A percentile compares a stretch with the other conserved stretches of the same genome.
Conservation (phyloP, 1,140 invertebrate species). For the Pogonomyrmex californicus region DNA sequence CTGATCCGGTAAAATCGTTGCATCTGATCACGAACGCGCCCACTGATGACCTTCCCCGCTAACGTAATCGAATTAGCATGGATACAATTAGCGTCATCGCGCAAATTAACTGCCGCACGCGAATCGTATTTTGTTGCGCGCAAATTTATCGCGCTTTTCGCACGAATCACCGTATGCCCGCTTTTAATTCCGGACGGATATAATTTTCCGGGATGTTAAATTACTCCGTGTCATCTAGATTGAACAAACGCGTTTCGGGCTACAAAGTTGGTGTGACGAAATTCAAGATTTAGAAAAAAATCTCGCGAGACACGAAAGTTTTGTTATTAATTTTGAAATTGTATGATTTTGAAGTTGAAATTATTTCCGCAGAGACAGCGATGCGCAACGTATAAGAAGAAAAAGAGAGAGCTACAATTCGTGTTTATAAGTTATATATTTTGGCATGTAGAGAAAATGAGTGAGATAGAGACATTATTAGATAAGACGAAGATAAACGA, state of each 20-base stretch:
- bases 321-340: neutral
- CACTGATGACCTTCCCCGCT: slow-evolving; percentile 34
- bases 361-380: neutral
- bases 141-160: slow-evolving; percentile 37
- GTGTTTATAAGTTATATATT: neutral
- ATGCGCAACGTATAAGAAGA: neutral
- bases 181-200: slow-evolving; percentile 23
- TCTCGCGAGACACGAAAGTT: neutral
- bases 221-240: neutral
- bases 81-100: slow-evolving; percentile 52
- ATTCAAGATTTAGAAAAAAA: neutral
- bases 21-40: slow-evolving; percentile 35
- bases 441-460: neutral
- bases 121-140: slow-evolving; percentile 11
- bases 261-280: neutral
- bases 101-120: slow-evolving; percentile 55
- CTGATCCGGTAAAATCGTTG: slow-evolving; percentile 42
- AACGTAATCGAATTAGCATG: slow-evolving; percentile 52
- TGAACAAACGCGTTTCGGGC: neutral
- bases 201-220: neutral
- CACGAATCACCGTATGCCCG: slow-evolving; percentile 7
- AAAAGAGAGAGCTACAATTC: neutral
- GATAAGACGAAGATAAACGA: neutral
- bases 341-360: neutral
- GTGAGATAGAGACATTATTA: neutral